A percentile compares a stretch with the other conserved stretches of the same genome.
Conservation (phyloP, 2,888 invertebrate species). For the Sinodicranocentrus sp. region DNA sequence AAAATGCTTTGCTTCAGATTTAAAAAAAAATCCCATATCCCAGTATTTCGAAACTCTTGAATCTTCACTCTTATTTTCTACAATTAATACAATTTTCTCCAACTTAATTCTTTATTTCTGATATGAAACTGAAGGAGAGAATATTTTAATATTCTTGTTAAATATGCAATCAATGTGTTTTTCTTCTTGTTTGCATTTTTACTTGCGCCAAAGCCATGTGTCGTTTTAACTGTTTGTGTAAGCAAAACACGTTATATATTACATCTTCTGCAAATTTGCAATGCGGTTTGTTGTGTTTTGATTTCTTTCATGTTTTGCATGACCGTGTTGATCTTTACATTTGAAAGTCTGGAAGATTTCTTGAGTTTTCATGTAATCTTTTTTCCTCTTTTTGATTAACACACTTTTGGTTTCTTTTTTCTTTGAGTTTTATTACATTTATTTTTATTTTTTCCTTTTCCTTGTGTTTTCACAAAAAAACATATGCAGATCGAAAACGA, state of each 20-base stretch:
- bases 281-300: too few species aligned
- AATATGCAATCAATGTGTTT: too few species aligned
- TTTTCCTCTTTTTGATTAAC: conserved; percentile 27
- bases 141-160: too few species aligned
- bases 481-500: conserved; percentile 14
- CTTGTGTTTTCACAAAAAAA: not conserved
- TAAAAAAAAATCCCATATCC: too few species aligned
- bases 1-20: too few species aligned
- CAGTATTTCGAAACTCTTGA: conserved; percentile 50
- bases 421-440: conserved; percentile 37
- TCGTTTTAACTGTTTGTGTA: not conserved
- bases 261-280: too few species aligned
- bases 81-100: not conserved
- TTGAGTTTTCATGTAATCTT: conserved; percentile 49
- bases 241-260: not conserved
- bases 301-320: conserved; percentile 21
- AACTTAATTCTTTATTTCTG: too few species aligned
- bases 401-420: not conserved
- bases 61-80: conserved; percentile 47
- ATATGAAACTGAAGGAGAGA: too few species aligned
- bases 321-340: conserved; percentile 35
- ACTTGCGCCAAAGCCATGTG: not conserved
- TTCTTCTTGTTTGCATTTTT: not conserved
- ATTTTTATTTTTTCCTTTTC: conserved; percentile 11
- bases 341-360: conserved; percentile 44